A percentile compares a stretch with the other conserved stretches of the same genome.
phyloP scores from a whole-genome alignment of 2,113 vertebrate species.

The Nyctereutes procyonoides region DNA sequence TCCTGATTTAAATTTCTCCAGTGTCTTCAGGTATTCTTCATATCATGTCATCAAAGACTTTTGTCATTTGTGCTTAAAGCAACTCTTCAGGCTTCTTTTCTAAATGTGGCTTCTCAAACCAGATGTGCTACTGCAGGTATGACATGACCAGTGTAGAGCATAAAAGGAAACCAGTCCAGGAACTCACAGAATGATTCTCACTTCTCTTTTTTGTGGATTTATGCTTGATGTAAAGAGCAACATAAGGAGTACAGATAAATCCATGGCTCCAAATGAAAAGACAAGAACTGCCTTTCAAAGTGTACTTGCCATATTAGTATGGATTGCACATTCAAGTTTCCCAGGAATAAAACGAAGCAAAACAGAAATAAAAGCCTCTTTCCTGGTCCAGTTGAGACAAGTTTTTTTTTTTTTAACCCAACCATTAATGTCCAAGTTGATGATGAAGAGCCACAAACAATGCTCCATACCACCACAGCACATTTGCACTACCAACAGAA shows the following conservation, averaged over 20 bases:
- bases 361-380: neutral
- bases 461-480: accelerated
- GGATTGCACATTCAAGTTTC: no score
- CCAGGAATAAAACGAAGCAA: neutral
- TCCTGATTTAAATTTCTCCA: neutral
- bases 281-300: accelerated
- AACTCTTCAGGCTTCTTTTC: no score
- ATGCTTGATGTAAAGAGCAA: neutral
- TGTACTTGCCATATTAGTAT: neutral
- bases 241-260: neutral
- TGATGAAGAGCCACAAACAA: neutral
- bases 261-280: neutral
- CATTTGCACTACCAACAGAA: no score
- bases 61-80: accelerated
- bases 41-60: accelerated
- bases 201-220: neutral
- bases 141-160: neutral
- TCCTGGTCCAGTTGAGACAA: neutral
- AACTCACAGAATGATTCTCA: neutral
- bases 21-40: neutral
- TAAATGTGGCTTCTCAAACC: neutral
- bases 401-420: neutral
- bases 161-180: neutral
- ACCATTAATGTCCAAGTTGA: neutral
- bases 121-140: accelerated